Evolutionary conservation across 2,888 invertebrate genomes (phyloP), one percentile per base, ranked within the genome.

Genomic region (Dolichopus griseipennis): DNA sequence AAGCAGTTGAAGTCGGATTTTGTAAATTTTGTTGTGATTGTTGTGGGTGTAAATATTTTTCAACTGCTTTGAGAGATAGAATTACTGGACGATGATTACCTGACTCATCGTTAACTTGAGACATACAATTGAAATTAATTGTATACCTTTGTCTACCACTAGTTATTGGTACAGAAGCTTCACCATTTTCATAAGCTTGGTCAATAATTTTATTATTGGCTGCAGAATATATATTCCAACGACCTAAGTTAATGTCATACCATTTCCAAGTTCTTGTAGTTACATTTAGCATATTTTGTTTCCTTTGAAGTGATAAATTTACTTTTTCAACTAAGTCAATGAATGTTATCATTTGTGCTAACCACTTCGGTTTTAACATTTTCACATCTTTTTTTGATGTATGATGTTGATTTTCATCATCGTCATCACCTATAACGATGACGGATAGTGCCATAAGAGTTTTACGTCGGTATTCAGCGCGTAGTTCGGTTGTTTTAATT

Each of bases 31-130:
- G 64, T 61, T 33, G 10, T 37, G 34, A 33, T 63, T 66, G 34
- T 20, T 52, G 65, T 15, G 65, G 66, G 27, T 67, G 43, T 6
- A 22, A 21, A 22, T 2, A 21, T 62, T 18, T 71, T 65, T 77
- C 79, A 43, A 76, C 78, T 0, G 77, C 80, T 71, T 83, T 82
- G 4, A 87, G 78, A 0, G 85, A 86, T 79, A 92, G 86, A 73
- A 90, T 88, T 27, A 93, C 88, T 0, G 92, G 92, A 66, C 92
- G 83, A 73, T 90, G 85, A 74, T 90, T 92, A n/a, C 90, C 90
- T 34, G 90, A 91, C 73, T 92, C 92, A 76, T 92, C 92, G 78
- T 92, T 93, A 70, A 90, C 88, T 83, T 92, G 91, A 0, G 90
- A 86, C 92, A 93, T 92, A 68, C 88, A 87, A 43, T 86, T 87